phyloP scores from a whole-genome alignment of 1,140 invertebrate species.

The Gonioctena quinquepunctata region DNA sequence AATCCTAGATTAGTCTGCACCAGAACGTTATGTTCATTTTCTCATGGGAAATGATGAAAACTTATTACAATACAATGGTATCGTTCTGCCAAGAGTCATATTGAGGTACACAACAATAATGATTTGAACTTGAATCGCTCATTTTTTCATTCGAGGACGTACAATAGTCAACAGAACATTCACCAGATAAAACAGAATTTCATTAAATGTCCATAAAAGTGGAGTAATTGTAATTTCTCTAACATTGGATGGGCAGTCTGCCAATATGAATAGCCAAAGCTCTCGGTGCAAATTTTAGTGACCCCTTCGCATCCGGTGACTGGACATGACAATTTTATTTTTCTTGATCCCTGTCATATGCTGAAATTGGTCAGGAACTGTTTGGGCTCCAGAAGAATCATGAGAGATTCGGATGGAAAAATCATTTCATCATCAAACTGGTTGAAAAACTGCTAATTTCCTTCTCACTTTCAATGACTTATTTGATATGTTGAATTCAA shows the following conservation, averaged over 20 bases:
- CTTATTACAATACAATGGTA: no score
- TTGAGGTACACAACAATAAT: no score
- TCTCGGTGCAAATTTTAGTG: conserved; percentile 17
- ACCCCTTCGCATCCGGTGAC: conserved; percentile 20
- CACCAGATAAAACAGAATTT: no score
- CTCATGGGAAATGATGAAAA: no score
- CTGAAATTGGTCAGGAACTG: conserved; percentile 25
- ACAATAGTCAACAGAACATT: no score
- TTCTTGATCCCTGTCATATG: conserved; percentile 22
- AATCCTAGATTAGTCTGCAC: no score
- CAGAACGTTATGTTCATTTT: no score
- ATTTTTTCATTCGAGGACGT: no score
- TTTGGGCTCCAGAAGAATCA: background rate
- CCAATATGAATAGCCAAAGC: conserved; percentile 15
- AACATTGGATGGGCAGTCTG: conserved; percentile 19
- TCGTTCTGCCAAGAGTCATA: no score
- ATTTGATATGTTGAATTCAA: conserved; percentile 39
- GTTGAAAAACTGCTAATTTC: conserved; percentile 13
- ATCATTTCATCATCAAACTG: conserved; percentile 3
- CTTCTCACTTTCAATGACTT: conserved; percentile 15
- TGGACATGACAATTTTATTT: conserved; percentile 11
- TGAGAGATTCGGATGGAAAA: conserved; percentile 2
- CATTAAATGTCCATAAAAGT: conserved; percentile 12
- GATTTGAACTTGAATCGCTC: no score
- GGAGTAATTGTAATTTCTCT: conserved; percentile 16